Evolutionary conservation across 2,797 vertebrate genomes (phyloP).

Genomic region (Phrynocephalus forsythii): DNA sequence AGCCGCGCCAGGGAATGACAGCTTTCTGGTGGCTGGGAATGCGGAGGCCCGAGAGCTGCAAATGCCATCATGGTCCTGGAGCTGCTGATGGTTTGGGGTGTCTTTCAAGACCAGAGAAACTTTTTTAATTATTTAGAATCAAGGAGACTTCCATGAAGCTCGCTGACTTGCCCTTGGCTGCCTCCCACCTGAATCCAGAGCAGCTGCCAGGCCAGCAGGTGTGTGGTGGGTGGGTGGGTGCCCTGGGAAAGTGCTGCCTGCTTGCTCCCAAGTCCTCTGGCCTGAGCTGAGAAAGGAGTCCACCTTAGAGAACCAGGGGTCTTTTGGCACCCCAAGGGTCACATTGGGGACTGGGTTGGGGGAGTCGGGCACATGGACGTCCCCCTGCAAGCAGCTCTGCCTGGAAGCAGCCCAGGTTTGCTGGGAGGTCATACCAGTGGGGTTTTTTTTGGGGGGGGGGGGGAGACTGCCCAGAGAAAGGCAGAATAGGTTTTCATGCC

Average conservation of each 20-base stretch:
- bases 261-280: neutral
- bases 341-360: too few relatives aligned
- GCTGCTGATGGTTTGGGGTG: slow-evolving; percentile 56
- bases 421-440: neutral
- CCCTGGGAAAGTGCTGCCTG: neutral
- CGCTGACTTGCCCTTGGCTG: slow-evolving; percentile 48
- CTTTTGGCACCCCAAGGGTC: too few relatives aligned
- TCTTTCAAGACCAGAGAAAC: slow-evolving; percentile 48
- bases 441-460: too few relatives aligned
- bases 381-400: too few relatives aligned
- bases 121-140: slow-evolving; percentile 64
- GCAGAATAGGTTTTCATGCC: too few relatives aligned
- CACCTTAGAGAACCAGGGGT: too few relatives aligned
- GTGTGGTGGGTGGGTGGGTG: too few relatives aligned
- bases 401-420: too few relatives aligned
- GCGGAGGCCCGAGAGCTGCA: slow-evolving; percentile 30
- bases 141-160: slow-evolving; percentile 52
- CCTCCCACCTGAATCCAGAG: neutral
- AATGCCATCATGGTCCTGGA: slow-evolving; percentile 50
- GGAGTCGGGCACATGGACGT: too few relatives aligned
- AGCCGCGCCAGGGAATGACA: neutral
- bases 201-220: neutral
- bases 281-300: too few relatives aligned
- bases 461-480: too few relatives aligned
- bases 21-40: accelerated